These are phyloP conservation scores for Oppia nitens DNA, from an alignment of 1,140 invertebrate species.

Conservation along the genomic window DNA sequence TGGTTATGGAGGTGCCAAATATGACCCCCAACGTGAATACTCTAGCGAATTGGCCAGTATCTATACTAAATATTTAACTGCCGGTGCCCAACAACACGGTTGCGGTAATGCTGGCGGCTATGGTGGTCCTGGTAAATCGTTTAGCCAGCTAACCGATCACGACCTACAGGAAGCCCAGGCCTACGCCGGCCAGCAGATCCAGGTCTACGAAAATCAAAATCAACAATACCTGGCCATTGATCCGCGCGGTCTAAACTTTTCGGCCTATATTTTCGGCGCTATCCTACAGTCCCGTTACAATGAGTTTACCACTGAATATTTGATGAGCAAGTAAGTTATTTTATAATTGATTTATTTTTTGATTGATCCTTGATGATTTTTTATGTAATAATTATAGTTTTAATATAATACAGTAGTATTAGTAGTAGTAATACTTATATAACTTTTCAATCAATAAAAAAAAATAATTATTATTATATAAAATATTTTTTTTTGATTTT, in stretches of 20 bases:
- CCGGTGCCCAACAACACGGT: constrained; percentile 1
- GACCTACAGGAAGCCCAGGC: constrained; percentile 10
- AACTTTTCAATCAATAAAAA: background rate
- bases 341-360: background rate
- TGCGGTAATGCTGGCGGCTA: constrained; percentile 8
- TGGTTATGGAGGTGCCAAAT: constrained; percentile 10
- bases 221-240: constrained; percentile 16
- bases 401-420: no score
- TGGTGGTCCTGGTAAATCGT: background rate
- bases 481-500: background rate
- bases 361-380: background rate
- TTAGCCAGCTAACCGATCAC: background rate
- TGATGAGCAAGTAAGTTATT: constrained; percentile 12
- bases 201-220: constrained; percentile 15
- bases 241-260: constrained; percentile 13
- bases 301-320: constrained; percentile 15
- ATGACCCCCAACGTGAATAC: constrained; percentile 13
- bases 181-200: constrained; percentile 9
- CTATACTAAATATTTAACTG: constrained; percentile 6
- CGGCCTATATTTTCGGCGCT: constrained; percentile 15
- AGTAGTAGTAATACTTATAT: no score
- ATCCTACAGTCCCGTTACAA: constrained; percentile 14
- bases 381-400: background rate
- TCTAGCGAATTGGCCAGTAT: constrained; percentile 15
- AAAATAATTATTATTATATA: background rate